Evolutionary conservation across 1,140 invertebrate species (phyloP).

Genomic region (Drosophila lacteicornis): DNA sequence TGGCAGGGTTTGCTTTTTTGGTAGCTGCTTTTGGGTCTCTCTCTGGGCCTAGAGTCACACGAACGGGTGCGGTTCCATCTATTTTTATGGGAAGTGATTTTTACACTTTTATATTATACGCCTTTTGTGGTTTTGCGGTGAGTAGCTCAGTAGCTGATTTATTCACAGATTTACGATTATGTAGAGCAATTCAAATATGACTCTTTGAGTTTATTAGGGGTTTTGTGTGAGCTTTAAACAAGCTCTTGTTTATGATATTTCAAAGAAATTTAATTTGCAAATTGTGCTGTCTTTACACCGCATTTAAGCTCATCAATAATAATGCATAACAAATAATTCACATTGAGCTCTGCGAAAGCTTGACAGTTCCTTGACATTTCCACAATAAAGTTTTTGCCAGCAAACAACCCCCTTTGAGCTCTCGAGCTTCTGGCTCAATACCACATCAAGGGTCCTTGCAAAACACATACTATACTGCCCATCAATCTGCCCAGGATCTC

Average conservation of each 20-base stretch:
- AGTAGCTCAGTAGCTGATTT: slow-evolving; percentile 34
- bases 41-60: background rate
- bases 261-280: background rate
- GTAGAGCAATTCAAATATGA: slow-evolving; percentile 1
- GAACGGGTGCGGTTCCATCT: slow-evolving; percentile 30
- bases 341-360: slow-evolving; percentile 23
- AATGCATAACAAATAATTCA: slow-evolving; percentile 17
- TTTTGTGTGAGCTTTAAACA: slow-evolving; percentile 9
- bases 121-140: slow-evolving; percentile 35
- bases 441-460: slow-evolving; percentile 37
- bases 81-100: slow-evolving; percentile 44
- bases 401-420: slow-evolving; percentile 35
- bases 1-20: slow-evolving; percentile 12
- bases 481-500: slow-evolving; percentile 54
- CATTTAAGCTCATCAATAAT: background rate
- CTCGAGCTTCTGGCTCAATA: slow-evolving; percentile 40
- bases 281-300: background rate
- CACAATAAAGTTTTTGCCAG: slow-evolving; percentile 39
- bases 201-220: slow-evolving; percentile 20
- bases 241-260: background rate
- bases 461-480: slow-evolving; percentile 35
- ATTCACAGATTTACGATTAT: slow-evolving; percentile 29
- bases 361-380: slow-evolving; percentile 52
- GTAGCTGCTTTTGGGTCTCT: background rate
- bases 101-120: slow-evolving; percentile 16